Base-by-base conservation (phyloP, 2,888 invertebrate species). In the Minunthozetes semirufus region DNA sequence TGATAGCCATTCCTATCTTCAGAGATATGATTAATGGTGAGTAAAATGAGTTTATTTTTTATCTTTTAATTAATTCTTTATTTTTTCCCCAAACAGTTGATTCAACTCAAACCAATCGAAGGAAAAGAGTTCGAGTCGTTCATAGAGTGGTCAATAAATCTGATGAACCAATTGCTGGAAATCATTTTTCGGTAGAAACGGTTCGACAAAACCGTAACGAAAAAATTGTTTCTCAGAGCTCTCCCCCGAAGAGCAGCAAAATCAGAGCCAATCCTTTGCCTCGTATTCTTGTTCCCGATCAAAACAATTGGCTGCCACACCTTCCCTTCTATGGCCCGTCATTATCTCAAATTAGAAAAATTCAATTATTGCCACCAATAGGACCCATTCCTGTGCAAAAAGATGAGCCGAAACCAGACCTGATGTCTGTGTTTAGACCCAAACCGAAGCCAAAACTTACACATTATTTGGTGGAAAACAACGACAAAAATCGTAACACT, bases 281-380 rank as follows among this genome's bases (percentile, higher is more conserved):
- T 19, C 66, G 74, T 13, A 74, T 74, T 19, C 42, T 74, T 22
- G 15, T 74, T 8, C 74, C 74, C 1, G 74, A 74, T 2, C 66
- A 63, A 8, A 66, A 33, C 46, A n/a, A 17, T n/a, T 63, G 63
- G 63, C 63, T 38, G 66, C 63, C 63, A 15, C 29, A 74, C 56
- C 66, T 74, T 9, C 68, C 74, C n/a, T 50, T 68, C 8, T 74
- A 74, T 50, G 74, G 74, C 3, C 74, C 74, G 29, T 74, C 74
- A 9, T 11, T 74, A 17, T 9, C 46, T n/a, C 38, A 74, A 5
- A 38, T 74, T 3, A 38, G 19, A 5, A 74, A 74, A 38, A 42
- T 74, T 4, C 74, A 74, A 22, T 15, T 74, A 27, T 46, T 74
- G 46, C 74, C 74, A 22, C 74, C 74, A 19, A 56, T 15, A 13